Evolutionary conservation across 2,113 vertebrate genomes (phyloP).

Genomic region (Paralichthys olivaceus): DNA sequence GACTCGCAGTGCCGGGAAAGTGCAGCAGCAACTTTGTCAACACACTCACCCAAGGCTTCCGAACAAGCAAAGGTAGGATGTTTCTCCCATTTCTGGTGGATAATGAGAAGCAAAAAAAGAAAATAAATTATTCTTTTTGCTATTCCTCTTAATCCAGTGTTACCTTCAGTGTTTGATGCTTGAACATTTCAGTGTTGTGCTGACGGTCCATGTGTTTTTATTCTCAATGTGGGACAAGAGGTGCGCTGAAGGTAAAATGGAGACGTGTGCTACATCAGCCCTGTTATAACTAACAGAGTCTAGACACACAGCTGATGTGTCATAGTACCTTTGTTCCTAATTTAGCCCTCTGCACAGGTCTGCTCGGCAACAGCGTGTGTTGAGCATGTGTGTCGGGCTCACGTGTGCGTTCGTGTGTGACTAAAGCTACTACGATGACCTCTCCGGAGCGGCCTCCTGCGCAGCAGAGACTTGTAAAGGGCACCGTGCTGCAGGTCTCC

Average conservation of each 20-base stretch:
- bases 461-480: conserved; percentile 57
- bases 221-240: conserved; percentile 48
- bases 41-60: conserved; percentile 31
- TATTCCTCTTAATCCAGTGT: neutral
- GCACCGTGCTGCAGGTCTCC: conserved; percentile 45
- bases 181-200: neutral
- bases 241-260: conserved; percentile 25
- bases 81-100: conserved; percentile 57
- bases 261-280: conserved; percentile 55
- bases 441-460: conserved; percentile 50
- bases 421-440: conserved; percentile 42
- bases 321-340: conserved; percentile 58
- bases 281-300: conserved; percentile 36
- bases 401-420: conserved; percentile 18
- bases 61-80: conserved; percentile 18
- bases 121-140: neutral
- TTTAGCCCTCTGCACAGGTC: conserved; percentile 60
- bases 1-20: conserved; percentile 23
- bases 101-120: conserved; percentile 63
- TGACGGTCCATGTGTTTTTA: conserved; percentile 34
- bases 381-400: conserved; percentile 1
- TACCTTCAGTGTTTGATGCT: neutral
- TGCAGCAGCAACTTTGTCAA: conserved; percentile 42
- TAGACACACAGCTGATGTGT: conserved; percentile 60
- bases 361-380: conserved; percentile 63